Evolutionary conservation across 2,113 vertebrate genomes (phyloP).

Genomic region (human (Homo sapiens)): GRCh38 chr7:95809501-95810000

Average conservation of each 20-base stretch:
- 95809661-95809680: not conserved
- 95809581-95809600: not conserved
- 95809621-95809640: not conserved
- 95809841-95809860: not conserved
- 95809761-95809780: not conserved
- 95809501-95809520: not conserved
- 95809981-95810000: not conserved
- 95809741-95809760: not conserved
- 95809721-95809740: not conserved
- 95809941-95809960: constrained; percentile 11
- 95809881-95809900: not conserved
- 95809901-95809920: not conserved
- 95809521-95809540: not conserved
- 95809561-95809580: not conserved
- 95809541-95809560: not conserved
- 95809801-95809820: constrained; percentile 14
- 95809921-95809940: not conserved
- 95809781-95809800: not conserved
- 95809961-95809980: not conserved
- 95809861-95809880: constrained; percentile 36
- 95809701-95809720: constrained; percentile 7
- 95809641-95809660: not conserved
- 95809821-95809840: not conserved
- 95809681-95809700: not conserved
- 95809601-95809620: not conserved